Conservation (phyloP, 2,113 vertebrate genomes). For the Microcebus lehilahytsara region DNA sequence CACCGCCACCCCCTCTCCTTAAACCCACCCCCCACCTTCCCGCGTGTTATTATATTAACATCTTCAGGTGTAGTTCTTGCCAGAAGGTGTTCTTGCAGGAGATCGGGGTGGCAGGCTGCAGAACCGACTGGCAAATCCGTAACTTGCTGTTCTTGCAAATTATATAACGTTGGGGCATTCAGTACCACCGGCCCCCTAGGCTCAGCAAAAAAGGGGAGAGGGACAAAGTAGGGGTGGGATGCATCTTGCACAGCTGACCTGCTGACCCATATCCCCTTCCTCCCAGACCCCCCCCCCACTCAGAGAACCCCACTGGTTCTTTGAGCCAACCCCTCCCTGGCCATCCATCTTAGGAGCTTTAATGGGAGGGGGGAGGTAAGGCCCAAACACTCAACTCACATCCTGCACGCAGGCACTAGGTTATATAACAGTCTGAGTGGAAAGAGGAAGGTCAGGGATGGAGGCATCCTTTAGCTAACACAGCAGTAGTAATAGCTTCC, state of each 20-base stretch:
- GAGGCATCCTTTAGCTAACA: constrained; percentile 76
- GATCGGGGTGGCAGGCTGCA: constrained; percentile 69
- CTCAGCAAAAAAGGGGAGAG: constrained; percentile 24
- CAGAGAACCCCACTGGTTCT: background rate
- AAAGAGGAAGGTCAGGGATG: constrained; percentile 81
- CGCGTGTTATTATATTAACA: constrained; percentile 65
- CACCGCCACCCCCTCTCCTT: background rate
- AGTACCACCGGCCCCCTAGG: constrained; percentile 22
- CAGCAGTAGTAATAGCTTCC: constrained; percentile 75
- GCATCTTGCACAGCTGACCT: constrained; percentile 76
- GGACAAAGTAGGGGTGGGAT: constrained; percentile 8
- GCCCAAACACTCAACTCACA: constrained; percentile 76
- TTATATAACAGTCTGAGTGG: constrained; percentile 85
- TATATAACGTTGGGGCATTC: constrained; percentile 78
- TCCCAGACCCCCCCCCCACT: background rate
- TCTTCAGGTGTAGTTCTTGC: constrained; percentile 73
- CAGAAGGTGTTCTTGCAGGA: constrained; percentile 68
- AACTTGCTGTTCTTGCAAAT: constrained; percentile 79
- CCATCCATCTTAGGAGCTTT: constrained; percentile 40
- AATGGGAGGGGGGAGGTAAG: constrained; percentile 53
- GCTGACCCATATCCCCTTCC: constrained; percentile 80
- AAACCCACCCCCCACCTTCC: background rate
- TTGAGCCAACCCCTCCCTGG: background rate
- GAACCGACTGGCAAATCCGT: constrained; percentile 65
- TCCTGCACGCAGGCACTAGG: constrained; percentile 78